Conservation (phyloP, 2,888 invertebrate genomes). For the Troilus luridus region DNA sequence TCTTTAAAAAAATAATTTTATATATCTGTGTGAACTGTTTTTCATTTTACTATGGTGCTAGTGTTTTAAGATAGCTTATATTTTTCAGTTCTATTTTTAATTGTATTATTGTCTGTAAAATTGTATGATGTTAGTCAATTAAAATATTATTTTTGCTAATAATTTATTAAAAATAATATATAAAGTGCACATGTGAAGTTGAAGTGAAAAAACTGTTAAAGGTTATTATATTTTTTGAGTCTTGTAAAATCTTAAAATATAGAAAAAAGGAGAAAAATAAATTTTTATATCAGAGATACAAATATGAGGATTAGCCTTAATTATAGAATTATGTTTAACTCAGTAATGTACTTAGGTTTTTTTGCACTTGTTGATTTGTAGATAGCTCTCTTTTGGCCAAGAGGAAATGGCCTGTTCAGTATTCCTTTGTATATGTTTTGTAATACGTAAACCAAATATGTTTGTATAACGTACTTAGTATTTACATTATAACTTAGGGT, state of each 20-base stretch:
- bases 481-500: slow-evolving; percentile 28
- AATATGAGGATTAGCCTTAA: not conserved
- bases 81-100: not conserved
- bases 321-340: slow-evolving; percentile 4
- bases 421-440: slow-evolving; percentile 4
- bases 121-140: not conserved
- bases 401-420: not conserved
- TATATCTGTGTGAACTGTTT: not conserved
- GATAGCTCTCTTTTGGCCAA: slow-evolving; percentile 27
- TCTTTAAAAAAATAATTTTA: not conserved
- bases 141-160: not conserved
- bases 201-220: not conserved
- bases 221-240: not conserved
- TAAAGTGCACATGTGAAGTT: not conserved
- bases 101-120: not conserved
- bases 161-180: too few relatives aligned
- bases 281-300: not conserved
- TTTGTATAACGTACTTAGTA: slow-evolving; percentile 25
- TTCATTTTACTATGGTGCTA: not conserved
- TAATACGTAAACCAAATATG: slow-evolving; percentile 33
- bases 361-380: not conserved
- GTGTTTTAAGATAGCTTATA: not conserved
- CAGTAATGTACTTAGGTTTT: slow-evolving; percentile 14
- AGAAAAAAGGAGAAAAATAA: not conserved
- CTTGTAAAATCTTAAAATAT: not conserved